Percentiles rank a stretch among this genome's conserved stretches.
Evolutionary conservation across 1,140 invertebrate species (phyloP).

Genomic region (Tribolium madens): DNA sequence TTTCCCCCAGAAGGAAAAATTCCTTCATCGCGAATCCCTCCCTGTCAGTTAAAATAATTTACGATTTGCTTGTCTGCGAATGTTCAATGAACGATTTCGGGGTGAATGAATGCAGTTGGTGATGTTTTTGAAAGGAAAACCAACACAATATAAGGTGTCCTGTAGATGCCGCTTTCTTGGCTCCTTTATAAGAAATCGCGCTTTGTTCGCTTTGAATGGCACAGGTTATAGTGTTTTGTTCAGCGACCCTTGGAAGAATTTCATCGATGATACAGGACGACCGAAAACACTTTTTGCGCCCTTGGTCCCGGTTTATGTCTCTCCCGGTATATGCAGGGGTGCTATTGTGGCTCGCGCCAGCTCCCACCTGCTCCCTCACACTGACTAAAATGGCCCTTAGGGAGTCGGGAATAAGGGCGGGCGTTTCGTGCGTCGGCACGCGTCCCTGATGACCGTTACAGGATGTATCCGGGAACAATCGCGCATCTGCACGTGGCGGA

Average conservation of each 20-base stretch:
- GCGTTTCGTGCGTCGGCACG: slow-evolving; percentile 48
- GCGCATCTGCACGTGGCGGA: slow-evolving; percentile 51
- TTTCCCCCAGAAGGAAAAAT: background rate
- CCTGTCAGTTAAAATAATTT: slow-evolving; percentile 37
- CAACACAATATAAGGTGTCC: slow-evolving; percentile 43
- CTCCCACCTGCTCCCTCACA: slow-evolving; percentile 43
- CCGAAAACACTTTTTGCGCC: background rate
- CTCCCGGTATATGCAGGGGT: background rate
- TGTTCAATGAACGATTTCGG: slow-evolving; percentile 36
- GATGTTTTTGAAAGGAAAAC: slow-evolving; percentile 24
- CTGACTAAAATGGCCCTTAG: slow-evolving; percentile 41
- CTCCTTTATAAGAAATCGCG: slow-evolving; percentile 42
- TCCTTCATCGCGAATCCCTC: background rate
- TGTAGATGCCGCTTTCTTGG: slow-evolving; percentile 42
- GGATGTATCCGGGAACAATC: slow-evolving; percentile 48
- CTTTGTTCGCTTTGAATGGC: slow-evolving; percentile 38
- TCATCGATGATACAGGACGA: background rate
- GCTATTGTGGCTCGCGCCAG: slow-evolving; percentile 30
- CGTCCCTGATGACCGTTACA: slow-evolving; percentile 51
- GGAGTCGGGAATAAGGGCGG: background rate
- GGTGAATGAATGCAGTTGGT: slow-evolving; percentile 40
- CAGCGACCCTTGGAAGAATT: background rate
- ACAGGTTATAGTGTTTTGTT: slow-evolving; percentile 40
- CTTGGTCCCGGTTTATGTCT: background rate
- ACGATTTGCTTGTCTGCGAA: slow-evolving; percentile 41